Conservation (phyloP, 2,888 invertebrate species). For the Heteromyza rotundicornis region DNA sequence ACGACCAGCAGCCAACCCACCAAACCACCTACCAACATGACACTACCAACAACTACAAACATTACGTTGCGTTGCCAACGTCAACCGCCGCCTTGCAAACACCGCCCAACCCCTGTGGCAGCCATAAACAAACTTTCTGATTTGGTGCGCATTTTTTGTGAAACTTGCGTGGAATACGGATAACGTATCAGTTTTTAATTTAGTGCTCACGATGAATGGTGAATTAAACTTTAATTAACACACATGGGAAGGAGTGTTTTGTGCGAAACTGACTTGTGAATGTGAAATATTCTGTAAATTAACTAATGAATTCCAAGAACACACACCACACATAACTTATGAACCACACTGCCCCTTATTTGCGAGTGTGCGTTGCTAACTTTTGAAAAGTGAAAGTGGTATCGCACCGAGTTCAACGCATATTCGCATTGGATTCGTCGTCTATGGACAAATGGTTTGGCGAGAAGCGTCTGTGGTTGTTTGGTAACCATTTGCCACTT, state of each 20-base stretch:
- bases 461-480: constrained; percentile 89
- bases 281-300: too few relatives aligned
- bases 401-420: neutral
- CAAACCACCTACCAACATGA: too few relatives aligned
- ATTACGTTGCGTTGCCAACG: constrained; percentile 50
- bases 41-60: constrained; percentile 14
- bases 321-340: too few relatives aligned
- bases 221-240: neutral
- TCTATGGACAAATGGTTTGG: constrained; percentile 92
- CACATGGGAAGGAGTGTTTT: neutral
- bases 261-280: too few relatives aligned
- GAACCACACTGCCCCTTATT: too few relatives aligned
- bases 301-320: too few relatives aligned
- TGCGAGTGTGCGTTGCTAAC: neutral
- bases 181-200: neutral
- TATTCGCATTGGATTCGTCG: constrained; percentile 21
- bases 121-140: neutral
- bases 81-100: constrained; percentile 40
- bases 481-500: constrained; percentile 86
- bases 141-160: neutral
- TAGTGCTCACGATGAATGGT: neutral
- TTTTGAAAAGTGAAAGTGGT: neutral
- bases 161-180: neutral
- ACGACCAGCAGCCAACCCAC: too few relatives aligned
- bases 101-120: neutral